These are phyloP conservation scores for Emydoidea blandingii DNA, from an alignment of 2,797 vertebrate species.

Conservation along the genomic window DNA sequence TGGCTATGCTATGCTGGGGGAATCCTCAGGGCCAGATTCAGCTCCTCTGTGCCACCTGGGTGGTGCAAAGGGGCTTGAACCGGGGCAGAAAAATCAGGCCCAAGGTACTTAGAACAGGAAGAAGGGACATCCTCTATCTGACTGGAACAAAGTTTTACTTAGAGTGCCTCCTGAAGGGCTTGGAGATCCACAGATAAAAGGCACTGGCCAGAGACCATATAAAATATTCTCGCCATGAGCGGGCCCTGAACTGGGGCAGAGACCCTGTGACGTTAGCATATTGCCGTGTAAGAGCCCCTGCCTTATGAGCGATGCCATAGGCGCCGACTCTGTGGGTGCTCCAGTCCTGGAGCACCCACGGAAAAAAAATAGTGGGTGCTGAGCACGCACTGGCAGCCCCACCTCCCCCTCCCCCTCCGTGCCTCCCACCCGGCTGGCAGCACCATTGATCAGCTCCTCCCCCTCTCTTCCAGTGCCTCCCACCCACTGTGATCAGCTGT, in stretches of 20 bases:
- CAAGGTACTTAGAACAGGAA: neutral
- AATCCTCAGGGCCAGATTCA: neutral
- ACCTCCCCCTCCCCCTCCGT: no score
- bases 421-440: no score
- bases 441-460: no score
- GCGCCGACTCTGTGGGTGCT: no score
- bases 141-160: neutral
- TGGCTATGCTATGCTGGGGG: neutral
- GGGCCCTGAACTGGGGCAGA: neutral
- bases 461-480: no score
- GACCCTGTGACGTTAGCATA: neutral
- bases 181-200: neutral
- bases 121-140: neutral
- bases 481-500: no score
- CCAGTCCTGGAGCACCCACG: no score
- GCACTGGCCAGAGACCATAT: neutral
- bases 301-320: neutral
- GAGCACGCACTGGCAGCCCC: no score
- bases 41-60: neutral
- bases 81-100: neutral
- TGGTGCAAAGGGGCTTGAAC: neutral
- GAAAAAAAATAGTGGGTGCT: no score
- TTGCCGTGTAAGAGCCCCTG: neutral
- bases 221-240: neutral
- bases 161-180: neutral